Conservation (phyloP, 1,140 invertebrate genomes). For the Lysiphlebus fabarum region DNA sequence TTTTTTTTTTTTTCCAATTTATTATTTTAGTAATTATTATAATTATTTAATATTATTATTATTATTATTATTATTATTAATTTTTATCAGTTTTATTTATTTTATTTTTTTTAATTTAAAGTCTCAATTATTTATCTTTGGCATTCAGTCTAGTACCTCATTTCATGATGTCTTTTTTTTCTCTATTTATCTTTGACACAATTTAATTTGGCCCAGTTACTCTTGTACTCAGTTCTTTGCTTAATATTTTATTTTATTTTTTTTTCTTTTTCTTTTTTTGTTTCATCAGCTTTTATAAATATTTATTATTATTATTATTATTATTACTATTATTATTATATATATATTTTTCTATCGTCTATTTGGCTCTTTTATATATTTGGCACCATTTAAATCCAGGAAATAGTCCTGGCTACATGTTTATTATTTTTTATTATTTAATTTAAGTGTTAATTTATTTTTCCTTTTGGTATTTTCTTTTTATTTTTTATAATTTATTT, state of each 20-base stretch:
- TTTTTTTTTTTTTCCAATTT: conserved; percentile 31
- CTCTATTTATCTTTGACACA: conserved; percentile 30
- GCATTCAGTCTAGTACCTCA: conserved; percentile 24
- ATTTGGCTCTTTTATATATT: neutral
- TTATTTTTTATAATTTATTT: conserved; percentile 15
- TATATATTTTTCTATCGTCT: conserved; percentile 1
- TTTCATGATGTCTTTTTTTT: conserved; percentile 15
- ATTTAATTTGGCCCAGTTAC: conserved; percentile 24
- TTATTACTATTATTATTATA: conserved; percentile 6
- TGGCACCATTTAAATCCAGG: no score
- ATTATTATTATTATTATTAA: neutral
- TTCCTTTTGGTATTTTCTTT: conserved; percentile 9
- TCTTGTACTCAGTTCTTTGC: neutral
- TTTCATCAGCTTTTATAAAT: conserved; percentile 27
- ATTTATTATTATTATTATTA: conserved; percentile 7
- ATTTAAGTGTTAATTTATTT: conserved; percentile 15
- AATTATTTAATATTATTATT: conserved; percentile 12
- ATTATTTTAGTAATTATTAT: conserved; percentile 14
- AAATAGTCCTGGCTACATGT: neutral
- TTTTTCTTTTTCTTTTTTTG: conserved; percentile 19
- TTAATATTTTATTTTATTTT: conserved; percentile 21
- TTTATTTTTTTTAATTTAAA: conserved; percentile 14
- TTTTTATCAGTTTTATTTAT: neutral
- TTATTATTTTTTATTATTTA: conserved; percentile 19
- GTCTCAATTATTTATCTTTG: conserved; percentile 21